Percentiles rank a stretch among this genome's conserved stretches.
phyloP scores from a whole-genome alignment of 2,888 invertebrate genomes.

The Apotomis capreana region DNA sequence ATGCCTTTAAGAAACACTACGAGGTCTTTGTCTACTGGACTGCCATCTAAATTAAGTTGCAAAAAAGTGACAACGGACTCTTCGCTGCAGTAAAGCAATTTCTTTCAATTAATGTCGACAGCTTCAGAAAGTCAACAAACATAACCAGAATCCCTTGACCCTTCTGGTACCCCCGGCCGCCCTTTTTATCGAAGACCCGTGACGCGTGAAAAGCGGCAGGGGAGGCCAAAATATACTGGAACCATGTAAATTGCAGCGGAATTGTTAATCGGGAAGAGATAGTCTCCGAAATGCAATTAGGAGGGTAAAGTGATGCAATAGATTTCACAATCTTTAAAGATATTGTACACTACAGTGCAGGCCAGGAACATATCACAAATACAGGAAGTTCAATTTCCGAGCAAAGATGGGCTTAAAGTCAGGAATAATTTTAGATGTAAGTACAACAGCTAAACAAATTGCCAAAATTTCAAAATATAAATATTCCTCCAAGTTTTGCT shows the following conservation, averaged over 20 bases:
- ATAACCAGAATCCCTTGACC: constrained; percentile 13
- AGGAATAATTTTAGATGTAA: too few species aligned
- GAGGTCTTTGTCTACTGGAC: constrained; percentile 3
- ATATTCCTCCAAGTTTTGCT: too few species aligned
- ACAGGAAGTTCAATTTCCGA: not conserved
- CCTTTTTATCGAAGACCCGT: not conserved
- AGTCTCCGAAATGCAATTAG: constrained; percentile 41
- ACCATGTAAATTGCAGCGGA: constrained; percentile 35
- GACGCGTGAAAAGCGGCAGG: not conserved
- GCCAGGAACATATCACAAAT: not conserved
- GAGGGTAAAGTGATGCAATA: constrained; percentile 29
- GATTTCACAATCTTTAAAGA: constrained; percentile 27
- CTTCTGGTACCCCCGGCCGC: not conserved
- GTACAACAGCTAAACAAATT: too few species aligned
- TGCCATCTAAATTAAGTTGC: constrained; percentile 21
- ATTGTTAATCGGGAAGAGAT: constrained; percentile 42
- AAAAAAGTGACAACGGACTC: constrained; percentile 28
- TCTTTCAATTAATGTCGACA: constrained; percentile 40
- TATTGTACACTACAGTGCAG: constrained; percentile 7
- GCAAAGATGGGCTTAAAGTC: too few species aligned
- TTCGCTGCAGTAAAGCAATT: constrained; percentile 35
- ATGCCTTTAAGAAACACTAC: constrained; percentile 5
- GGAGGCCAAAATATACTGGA: constrained; percentile 17
- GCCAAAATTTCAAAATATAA: too few species aligned
- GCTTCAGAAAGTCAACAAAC: constrained; percentile 40